These are phyloP conservation scores for Drosophila nigrodunni DNA, from an alignment of 1,140 invertebrate genomes.

Conservation along the genomic window DNA sequence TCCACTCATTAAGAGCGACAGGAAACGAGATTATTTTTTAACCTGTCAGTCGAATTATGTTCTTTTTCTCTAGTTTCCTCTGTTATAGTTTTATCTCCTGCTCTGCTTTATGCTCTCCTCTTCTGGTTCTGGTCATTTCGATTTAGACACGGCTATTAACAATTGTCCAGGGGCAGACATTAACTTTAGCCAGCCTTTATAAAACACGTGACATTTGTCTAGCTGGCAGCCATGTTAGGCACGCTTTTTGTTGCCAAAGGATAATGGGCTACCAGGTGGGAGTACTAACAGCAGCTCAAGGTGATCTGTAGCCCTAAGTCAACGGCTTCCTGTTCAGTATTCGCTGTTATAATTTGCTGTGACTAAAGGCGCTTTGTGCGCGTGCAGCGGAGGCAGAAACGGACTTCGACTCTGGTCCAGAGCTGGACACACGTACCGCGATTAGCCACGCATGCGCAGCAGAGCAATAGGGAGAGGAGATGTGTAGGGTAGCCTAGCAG, in stretches of 20 bases:
- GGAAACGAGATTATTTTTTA: neutral
- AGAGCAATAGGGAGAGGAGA: neutral
- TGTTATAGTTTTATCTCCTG: neutral
- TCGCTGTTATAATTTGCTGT: constrained; percentile 68
- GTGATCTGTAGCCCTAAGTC: constrained; percentile 24
- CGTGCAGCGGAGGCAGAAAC: constrained; percentile 33
- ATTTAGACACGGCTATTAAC: constrained; percentile 67
- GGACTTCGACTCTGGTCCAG: neutral
- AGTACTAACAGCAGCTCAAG: constrained; percentile 66
- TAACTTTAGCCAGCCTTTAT: constrained; percentile 28
- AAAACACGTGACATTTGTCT: constrained; percentile 74
- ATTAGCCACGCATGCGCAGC: constrained; percentile 73
- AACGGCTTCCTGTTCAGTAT: constrained; percentile 5
- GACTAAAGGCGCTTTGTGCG: constrained; percentile 72
- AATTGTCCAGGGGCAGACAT: constrained; percentile 35
- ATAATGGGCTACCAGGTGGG: constrained; percentile 78
- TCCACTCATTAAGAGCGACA: neutral
- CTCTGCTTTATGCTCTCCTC: neutral
- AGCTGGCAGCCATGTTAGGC: constrained; percentile 45
- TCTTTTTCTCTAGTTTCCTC: neutral
- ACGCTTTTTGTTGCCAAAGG: constrained; percentile 73
- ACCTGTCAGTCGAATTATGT: neutral
- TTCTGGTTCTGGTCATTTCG: constrained; percentile 17
- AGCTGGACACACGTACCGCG: constrained; percentile 70
- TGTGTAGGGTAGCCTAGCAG: neutral